These are phyloP conservation scores for Tillus elongatus DNA, from an alignment of 2,888 invertebrate genomes.

Conservation along the genomic window DNA sequence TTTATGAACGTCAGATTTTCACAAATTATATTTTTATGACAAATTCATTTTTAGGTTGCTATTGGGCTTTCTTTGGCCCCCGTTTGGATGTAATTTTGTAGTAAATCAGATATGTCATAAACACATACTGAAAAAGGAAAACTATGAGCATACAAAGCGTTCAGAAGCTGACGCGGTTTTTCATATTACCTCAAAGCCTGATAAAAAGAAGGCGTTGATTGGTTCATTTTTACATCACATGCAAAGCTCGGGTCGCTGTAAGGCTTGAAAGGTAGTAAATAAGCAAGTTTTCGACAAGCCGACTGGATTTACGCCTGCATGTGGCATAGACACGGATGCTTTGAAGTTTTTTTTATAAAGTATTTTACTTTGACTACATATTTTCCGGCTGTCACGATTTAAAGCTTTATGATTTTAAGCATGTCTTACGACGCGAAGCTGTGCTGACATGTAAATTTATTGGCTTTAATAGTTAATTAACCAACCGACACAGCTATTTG, in stretches of 20 bases:
- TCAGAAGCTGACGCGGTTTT: slow-evolving; percentile 24
- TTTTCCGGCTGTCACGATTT: slow-evolving; percentile 34
- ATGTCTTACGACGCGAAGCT: no score
- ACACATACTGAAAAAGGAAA: slow-evolving; percentile 24
- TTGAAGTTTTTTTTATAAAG: slow-evolving; percentile 35
- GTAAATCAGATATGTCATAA: slow-evolving; percentile 30
- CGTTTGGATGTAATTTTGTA: no score
- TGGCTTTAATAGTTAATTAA: no score
- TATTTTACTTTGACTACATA: slow-evolving; percentile 36
- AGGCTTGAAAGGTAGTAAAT: slow-evolving; percentile 37
- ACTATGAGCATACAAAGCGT: slow-evolving; percentile 22
- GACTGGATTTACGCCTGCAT: slow-evolving; percentile 35
- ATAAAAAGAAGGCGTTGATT: slow-evolving; percentile 36
- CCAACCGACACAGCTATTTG: no score
- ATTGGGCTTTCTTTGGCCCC: no score
- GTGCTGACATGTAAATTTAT: no score
- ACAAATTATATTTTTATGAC: no score
- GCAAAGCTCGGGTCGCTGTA: slow-evolving; percentile 28
- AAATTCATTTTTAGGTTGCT: no score
- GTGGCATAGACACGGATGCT: slow-evolving; percentile 34
- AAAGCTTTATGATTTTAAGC: slow-evolving; percentile 10
- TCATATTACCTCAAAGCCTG: slow-evolving; percentile 29
- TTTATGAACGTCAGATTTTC: no score
- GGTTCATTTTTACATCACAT: slow-evolving; percentile 35
- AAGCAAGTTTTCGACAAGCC: slow-evolving; percentile 39